Evolutionary conservation across 2,113 vertebrate genomes (phyloP).

Genomic region (Potamarius usumacintae): DNA sequence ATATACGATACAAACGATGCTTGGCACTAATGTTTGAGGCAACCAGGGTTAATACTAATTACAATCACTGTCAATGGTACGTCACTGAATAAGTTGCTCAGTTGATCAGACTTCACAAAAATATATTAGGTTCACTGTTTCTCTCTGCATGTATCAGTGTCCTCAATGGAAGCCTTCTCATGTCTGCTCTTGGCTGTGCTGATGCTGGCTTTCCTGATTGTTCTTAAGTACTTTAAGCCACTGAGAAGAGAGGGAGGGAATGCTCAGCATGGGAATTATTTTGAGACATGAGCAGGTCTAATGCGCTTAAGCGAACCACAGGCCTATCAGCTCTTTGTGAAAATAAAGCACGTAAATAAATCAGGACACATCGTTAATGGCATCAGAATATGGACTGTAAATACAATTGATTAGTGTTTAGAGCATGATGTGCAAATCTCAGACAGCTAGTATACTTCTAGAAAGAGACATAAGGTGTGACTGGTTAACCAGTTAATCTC

Average conservation of each 20-base stretch:
- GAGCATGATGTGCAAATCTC: neutral
- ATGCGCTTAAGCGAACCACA: conserved; percentile 8
- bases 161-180: neutral
- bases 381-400: neutral
- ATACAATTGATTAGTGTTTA: neutral
- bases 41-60: neutral
- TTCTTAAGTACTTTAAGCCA: conserved; percentile 30
- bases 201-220: conserved; percentile 15
- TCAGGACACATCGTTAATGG: neutral
- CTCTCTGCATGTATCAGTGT: neutral
- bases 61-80: neutral
- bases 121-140: neutral
- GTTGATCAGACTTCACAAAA: neutral
- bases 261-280: conserved; percentile 21
- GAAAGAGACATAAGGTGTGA: neutral
- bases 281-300: conserved; percentile 23
- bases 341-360: neutral
- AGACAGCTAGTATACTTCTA: neutral
- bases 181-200: conserved; percentile 19
- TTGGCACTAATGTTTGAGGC: neutral
- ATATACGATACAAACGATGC: neutral
- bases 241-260: neutral
- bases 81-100: neutral
- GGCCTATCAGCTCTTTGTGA: neutral
- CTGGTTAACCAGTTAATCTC: neutral